Conservation (phyloP, 1,140 invertebrate species). For the Halictus rubicundus region DNA sequence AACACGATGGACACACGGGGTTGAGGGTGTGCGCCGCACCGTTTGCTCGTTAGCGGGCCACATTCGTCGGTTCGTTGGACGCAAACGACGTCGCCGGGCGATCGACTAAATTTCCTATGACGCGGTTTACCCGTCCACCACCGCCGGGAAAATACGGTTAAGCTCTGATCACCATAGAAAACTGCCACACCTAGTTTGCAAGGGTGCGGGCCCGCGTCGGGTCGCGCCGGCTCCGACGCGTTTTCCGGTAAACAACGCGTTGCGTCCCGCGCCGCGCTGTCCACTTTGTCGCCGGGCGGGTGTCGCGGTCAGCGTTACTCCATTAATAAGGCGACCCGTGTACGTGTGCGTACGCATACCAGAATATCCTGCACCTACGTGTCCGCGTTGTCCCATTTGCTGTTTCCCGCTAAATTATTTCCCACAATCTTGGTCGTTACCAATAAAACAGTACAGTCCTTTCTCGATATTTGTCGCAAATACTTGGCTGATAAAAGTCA, state of each 20-base stretch:
- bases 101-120: slow-evolving; percentile 45
- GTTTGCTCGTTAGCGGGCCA: slow-evolving; percentile 16
- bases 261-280: slow-evolving; percentile 32
- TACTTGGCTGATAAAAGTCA: too few species aligned
- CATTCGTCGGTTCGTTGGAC: slow-evolving; percentile 23
- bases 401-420: too few species aligned
- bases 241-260: slow-evolving; percentile 56
- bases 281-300: slow-evolving; percentile 40
- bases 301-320: slow-evolving; percentile 32
- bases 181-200: slow-evolving; percentile 52
- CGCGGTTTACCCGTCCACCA: slow-evolving; percentile 46
- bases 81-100: slow-evolving; percentile 27
- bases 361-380: too few species aligned
- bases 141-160: slow-evolving; percentile 57
- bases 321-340: slow-evolving; percentile 56
- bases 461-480: too few species aligned
- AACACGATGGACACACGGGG: neutral
- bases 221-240: neutral
- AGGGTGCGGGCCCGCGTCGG: neutral
- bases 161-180: slow-evolving; percentile 59
- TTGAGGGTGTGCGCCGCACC: neutral
- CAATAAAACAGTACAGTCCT: too few species aligned
- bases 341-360: neutral
- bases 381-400: too few species aligned
- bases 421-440: too few species aligned